Base-by-base conservation (phyloP, 2,113 vertebrate genomes). In the Xyrauchen texanus region DNA sequence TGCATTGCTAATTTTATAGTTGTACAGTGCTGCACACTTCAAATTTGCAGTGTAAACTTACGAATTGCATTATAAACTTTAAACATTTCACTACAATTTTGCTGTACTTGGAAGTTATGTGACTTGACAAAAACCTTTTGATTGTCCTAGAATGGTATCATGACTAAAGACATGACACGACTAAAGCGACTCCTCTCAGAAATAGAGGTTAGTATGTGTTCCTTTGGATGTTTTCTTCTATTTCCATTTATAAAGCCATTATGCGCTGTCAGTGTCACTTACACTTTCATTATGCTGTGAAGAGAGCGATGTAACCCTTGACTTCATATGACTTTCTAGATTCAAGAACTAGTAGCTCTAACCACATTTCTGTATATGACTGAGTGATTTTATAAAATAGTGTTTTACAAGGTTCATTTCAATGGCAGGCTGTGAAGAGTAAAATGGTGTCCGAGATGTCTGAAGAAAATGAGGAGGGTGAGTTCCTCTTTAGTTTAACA, bases 101-200 rank as follows among this genome's bases (percentile, higher is more conserved):
- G 21, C 21, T 34, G 21, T 34, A 34, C 21, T 34, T 34, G 21
- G 21, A 34, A 34, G 21, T 34, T 34, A 34, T 34, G 21, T 34
- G 21, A 34, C 21, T 34, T 44, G 66, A 21, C 80, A 4, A 49
- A 10, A 74, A 34, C 21, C 80, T 80, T 63, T n/a, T 80, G 87
- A 8, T 74, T 83, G 60, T 76, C 67, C 68, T 86, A 99, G 98
- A 98, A 99, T 88, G 98, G 98, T 71, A 97, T 98, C 88, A 94
- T 98, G 87, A 93, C 96, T 85, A 98, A 97, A 91, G 98, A 99
- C 93, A 92, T 98, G 90, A 95, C 94, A 81, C 94, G 96, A 88
- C 91, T 99, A 85, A 98, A 96, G 94, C 94, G 94, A 86, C 95
- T 99, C 86, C 95, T 98, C 83, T 92, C 94, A 87, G 96, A 98